Evolutionary conservation across 2,797 vertebrate species (phyloP).

Genomic region (Pipistrellus pipistrellus): DNA sequence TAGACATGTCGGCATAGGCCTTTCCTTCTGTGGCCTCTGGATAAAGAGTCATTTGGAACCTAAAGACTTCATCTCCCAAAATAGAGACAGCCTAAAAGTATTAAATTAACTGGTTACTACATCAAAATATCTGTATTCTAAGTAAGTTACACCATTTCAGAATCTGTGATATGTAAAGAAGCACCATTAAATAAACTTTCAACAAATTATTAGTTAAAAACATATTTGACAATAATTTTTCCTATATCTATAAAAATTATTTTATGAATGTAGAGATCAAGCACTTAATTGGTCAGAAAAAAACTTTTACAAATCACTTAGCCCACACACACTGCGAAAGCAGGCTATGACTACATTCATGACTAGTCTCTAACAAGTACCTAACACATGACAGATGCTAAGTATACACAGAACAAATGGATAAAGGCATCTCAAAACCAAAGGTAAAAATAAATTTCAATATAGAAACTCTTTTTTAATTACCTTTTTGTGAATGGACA

Average conservation of each 20-base stretch:
- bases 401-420: not conserved
- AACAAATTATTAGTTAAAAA: conserved; percentile 17
- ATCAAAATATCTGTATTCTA: not conserved
- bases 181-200: not conserved
- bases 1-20: conserved; percentile 93
- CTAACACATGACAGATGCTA: not conserved
- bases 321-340: not conserved
- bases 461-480: conserved; percentile 63
- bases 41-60: conserved; percentile 94
- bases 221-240: not conserved
- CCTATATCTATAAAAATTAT: not conserved
- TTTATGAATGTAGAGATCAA: not conserved
- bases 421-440: not conserved
- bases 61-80: conserved; percentile 96
- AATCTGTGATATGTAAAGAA: conserved; percentile 29
- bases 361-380: not conserved
- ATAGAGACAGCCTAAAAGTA: conserved; percentile 94
- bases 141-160: not conserved
- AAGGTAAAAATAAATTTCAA: conserved; percentile 38
- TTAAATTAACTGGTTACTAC: conserved; percentile 52
- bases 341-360: not conserved
- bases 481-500: conserved; percentile 95
- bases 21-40: conserved; percentile 94
- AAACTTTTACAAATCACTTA: conserved; percentile 13
- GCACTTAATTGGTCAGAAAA: not conserved